These are phyloP conservation scores for Hesperophylax magnus DNA, from an alignment of 1,140 invertebrate genomes.

Conservation along the genomic window DNA sequence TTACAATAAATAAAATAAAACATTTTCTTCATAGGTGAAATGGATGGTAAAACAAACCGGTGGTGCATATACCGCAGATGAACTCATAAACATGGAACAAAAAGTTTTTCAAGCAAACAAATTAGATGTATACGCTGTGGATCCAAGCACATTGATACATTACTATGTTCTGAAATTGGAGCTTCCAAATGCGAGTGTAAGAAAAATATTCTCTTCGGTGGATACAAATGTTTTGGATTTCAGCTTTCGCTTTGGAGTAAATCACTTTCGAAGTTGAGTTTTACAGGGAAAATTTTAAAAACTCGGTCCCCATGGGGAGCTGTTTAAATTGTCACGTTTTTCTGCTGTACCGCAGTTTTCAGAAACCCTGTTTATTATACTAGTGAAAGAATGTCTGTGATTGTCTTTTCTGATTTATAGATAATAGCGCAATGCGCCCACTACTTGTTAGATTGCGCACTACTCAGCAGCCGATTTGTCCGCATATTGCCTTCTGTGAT, in stretches of 20 bases:
- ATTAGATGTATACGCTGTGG: constrained; percentile 46
- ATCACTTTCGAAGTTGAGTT: background rate
- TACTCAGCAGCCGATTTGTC: constrained; percentile 51
- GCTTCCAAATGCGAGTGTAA: constrained; percentile 47
- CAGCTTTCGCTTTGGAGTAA: too few species aligned
- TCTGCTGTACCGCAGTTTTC: background rate
- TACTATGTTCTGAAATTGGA: constrained; percentile 51
- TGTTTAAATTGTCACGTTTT: background rate
- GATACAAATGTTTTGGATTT: background rate
- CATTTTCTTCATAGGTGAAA: constrained; percentile 33
- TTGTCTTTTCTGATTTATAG: constrained; percentile 25
- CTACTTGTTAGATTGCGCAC: constrained; percentile 52
- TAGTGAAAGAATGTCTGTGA: background rate
- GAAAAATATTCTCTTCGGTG: constrained; percentile 15
- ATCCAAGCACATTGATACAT: constrained; percentile 50
- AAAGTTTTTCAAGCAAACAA: constrained; percentile 46
- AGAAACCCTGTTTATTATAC: too few species aligned
- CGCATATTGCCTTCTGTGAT: constrained; percentile 51
- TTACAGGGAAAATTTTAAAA: background rate
- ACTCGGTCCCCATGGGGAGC: background rate
- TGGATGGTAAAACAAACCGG: constrained; percentile 55
- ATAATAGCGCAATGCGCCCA: constrained; percentile 50
- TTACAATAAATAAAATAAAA: background rate
- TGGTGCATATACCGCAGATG: constrained; percentile 41
- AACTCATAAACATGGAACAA: constrained; percentile 50